A percentile compares a stretch with the other conserved stretches of the same genome.
phyloP scores from a whole-genome alignment of 2,113 vertebrate species.

The Echinops telfairi region DNA sequence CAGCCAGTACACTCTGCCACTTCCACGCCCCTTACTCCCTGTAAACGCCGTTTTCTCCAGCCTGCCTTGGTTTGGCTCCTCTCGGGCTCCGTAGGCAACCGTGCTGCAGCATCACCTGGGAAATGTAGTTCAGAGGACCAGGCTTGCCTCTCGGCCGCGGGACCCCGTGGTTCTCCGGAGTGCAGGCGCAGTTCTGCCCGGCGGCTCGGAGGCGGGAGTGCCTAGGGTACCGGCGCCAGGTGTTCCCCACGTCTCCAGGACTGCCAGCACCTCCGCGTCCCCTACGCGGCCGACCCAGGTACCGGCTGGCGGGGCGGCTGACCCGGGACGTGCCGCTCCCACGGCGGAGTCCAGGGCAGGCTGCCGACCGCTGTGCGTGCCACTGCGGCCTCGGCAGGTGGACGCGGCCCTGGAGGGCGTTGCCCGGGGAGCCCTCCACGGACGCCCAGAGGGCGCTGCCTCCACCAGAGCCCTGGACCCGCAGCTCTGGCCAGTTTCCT shows the following conservation, averaged over 20 bases:
- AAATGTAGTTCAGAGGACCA: constrained; percentile 41
- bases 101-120: neutral
- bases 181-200: neutral
- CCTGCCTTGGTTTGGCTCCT: accelerated
- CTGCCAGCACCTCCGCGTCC: accelerated
- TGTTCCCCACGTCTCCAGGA: accelerated
- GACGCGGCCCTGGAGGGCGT: neutral
- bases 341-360: neutral
- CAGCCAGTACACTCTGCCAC: too few relatives aligned
- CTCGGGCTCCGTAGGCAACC: neutral
- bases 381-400: constrained; percentile 25
- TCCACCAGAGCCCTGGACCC: too few relatives aligned
- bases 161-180: accelerated
- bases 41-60: accelerated
- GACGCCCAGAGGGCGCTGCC: neutral
- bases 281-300: neutral
- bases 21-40: too few relatives aligned
- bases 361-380: neutral
- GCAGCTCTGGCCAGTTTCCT: neutral
- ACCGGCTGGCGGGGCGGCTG: too few relatives aligned
- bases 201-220: neutral
- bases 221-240: accelerated
- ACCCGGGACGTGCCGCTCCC: neutral
- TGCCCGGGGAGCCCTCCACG: neutral
- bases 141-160: accelerated